These are phyloP conservation scores for Pinna nobilis DNA, from an alignment of 1,140 invertebrate genomes.

Conservation along the genomic window DNA sequence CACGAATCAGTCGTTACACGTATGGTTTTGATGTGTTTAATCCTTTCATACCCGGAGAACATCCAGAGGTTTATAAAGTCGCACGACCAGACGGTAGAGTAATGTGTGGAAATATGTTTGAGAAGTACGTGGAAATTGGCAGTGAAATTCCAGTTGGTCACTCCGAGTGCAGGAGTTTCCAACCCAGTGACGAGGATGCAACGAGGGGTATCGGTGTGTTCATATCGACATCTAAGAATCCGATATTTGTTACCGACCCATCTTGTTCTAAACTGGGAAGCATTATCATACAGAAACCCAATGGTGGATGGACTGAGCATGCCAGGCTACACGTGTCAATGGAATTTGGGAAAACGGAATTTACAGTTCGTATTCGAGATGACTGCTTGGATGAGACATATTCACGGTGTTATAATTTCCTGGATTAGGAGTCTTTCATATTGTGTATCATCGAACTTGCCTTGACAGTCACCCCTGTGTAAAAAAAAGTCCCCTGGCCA, in stretches of 20 bases:
- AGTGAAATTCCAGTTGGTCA: constrained; percentile 24
- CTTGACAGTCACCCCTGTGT: too few relatives aligned
- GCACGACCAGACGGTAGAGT: not conserved
- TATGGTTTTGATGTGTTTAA: constrained; percentile 36
- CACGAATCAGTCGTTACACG: constrained; percentile 19
- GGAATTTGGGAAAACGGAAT: constrained; percentile 38
- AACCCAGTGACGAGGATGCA: not conserved
- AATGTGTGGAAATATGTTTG: constrained; percentile 34
- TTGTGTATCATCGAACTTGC: too few relatives aligned
- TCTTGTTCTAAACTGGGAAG: constrained; percentile 31
- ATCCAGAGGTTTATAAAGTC: constrained; percentile 21
- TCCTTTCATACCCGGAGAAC: constrained; percentile 21
- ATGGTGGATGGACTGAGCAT: not conserved
- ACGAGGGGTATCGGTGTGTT: constrained; percentile 5
- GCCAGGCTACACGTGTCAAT: constrained; percentile 16
- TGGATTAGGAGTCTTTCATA: too few relatives aligned
- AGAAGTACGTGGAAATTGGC: constrained; percentile 37
- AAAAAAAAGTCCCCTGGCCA: too few relatives aligned
- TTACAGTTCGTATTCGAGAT: not conserved
- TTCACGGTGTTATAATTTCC: not conserved
- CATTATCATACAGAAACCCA: constrained; percentile 7
- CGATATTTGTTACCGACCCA: constrained; percentile 31
- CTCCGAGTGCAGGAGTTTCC: constrained; percentile 15
- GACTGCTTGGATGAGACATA: constrained; percentile 12
- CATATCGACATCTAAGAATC: constrained; percentile 25